These are phyloP conservation scores for Nyctereutes procyonoides DNA, from an alignment of 2,113 vertebrate genomes.

Conservation along the genomic window DNA sequence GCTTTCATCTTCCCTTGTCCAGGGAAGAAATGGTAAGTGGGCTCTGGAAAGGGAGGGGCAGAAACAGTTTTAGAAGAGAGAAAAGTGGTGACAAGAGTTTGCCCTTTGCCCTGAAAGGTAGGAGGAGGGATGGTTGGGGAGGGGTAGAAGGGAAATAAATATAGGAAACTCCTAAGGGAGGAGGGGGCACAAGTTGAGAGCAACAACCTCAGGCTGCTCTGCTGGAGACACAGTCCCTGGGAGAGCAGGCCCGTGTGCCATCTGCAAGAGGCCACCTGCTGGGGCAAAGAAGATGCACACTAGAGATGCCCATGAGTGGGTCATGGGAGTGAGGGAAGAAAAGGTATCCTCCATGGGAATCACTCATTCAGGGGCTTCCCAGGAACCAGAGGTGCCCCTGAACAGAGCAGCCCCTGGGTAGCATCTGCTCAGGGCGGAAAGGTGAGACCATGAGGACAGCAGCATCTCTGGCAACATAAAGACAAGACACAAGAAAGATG, in stretches of 20 bases:
- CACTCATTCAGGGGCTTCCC: not conserved
- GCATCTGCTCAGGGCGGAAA: not conserved
- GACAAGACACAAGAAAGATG: not conserved
- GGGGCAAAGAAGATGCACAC: not conserved
- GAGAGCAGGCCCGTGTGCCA: not conserved
- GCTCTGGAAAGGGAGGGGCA: not conserved
- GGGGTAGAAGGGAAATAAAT: not conserved
- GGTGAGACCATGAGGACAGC: not conserved
- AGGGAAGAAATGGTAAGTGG: not conserved
- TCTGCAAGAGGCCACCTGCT: not conserved
- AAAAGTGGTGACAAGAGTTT: not conserved
- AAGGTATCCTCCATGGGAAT: rapidly evolving
- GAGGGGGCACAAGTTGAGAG: not conserved
- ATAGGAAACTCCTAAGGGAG: not conserved
- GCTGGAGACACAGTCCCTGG: not conserved
- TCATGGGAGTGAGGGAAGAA: not conserved
- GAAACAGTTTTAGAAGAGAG: not conserved
- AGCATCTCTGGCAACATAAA: not conserved
- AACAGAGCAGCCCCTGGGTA: not conserved
- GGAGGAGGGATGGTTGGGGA: not conserved
- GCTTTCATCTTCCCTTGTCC: not conserved
- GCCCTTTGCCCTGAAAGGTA: not conserved
- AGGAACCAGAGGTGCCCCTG: not conserved
- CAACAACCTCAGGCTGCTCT: too few relatives aligned
- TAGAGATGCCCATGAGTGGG: not conserved